phyloP scores from a whole-genome alignment of 2,113 vertebrate species.

The Toxotes jaculatrix region DNA sequence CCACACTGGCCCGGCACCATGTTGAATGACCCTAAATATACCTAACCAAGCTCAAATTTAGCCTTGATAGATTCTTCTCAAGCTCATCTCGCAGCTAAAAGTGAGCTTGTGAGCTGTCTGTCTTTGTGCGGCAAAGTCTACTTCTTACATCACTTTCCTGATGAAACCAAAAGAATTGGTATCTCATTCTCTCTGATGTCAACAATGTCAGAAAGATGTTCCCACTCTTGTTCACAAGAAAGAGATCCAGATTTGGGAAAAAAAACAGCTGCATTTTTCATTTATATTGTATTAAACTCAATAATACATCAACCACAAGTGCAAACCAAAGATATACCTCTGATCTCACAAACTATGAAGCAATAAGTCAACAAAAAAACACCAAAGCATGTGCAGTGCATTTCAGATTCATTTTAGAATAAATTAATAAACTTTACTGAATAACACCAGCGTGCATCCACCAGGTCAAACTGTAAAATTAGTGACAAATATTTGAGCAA shows the following conservation, averaged over 20 bases:
- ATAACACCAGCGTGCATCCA: background rate
- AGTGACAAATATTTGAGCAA: background rate
- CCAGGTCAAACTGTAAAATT: constrained; percentile 2
- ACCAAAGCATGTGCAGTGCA: background rate
- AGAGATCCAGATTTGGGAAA: background rate
- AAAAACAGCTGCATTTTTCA: background rate
- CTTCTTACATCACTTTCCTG: constrained; percentile 12
- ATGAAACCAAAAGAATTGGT: background rate
- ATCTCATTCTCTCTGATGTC: background rate
- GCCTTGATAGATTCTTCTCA: background rate
- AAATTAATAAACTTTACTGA: background rate
- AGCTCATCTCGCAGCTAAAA: background rate
- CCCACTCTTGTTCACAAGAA: background rate
- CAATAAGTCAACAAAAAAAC: background rate
- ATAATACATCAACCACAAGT: constrained; percentile 14
- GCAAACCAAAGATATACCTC: background rate
- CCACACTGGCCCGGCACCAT: too few relatives aligned
- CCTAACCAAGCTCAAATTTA: background rate
- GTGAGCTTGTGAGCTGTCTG: background rate
- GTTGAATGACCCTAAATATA: too few relatives aligned
- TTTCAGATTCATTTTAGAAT: constrained; percentile 26
- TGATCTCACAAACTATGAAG: constrained; percentile 20
- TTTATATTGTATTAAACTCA: constrained; percentile 11
- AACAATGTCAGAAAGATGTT: background rate
- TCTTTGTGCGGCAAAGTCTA: background rate